Conservation (phyloP, 2,888 invertebrate species). For the Torymus texanus region DNA sequence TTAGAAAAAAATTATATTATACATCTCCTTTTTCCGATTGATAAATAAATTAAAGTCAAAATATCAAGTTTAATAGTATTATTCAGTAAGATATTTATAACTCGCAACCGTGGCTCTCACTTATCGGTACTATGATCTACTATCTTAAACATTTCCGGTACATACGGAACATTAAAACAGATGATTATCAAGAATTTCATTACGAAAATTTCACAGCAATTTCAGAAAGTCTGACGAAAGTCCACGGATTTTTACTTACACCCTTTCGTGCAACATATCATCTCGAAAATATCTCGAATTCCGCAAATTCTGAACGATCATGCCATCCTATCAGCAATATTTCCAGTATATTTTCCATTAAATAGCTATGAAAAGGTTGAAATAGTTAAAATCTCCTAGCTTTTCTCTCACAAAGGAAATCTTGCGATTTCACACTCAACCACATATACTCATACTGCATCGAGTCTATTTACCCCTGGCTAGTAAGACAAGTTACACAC, state of each 20-base stretch:
- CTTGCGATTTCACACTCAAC: too few species aligned
- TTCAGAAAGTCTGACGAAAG: neutral
- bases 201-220: neutral
- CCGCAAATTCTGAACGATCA: slow-evolving; percentile 26
- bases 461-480: too few species aligned
- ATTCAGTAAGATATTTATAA: too few species aligned
- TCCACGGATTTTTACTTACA: slow-evolving; percentile 8
- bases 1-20: too few species aligned
- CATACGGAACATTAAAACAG: neutral
- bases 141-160: too few species aligned
- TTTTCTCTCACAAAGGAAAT: too few species aligned
- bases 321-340: neutral
- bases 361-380: neutral
- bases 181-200: slow-evolving; percentile 1
- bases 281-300: slow-evolving; percentile 29
- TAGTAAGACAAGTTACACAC: slow-evolving; percentile 34
- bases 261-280: neutral
- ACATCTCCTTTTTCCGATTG: too few species aligned
- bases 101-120: too few species aligned
- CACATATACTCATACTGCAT: too few species aligned
- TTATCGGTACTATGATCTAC: too few species aligned
- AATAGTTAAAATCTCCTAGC: neutral
- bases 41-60: too few species aligned
- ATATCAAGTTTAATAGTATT: too few species aligned
- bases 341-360: slow-evolving; percentile 5